Evolutionary conservation across 2,797 vertebrate genomes (phyloP).

Genomic region (Manis pentadactyla): DNA sequence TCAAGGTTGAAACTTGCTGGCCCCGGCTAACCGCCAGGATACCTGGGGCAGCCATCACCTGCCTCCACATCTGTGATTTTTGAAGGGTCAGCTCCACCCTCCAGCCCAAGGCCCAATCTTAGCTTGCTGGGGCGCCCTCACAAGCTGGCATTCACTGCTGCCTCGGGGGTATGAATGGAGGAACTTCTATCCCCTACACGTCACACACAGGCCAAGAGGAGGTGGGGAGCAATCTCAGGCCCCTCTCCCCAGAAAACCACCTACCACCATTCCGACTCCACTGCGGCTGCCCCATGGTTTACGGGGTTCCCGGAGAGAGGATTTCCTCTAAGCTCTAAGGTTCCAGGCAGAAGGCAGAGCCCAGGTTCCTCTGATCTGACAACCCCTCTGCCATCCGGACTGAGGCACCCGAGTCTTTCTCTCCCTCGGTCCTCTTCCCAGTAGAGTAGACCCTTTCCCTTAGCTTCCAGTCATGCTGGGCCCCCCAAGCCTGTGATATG

Average conservation of each 20-base stretch:
- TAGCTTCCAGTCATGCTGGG: no score
- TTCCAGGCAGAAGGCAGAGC: neutral
- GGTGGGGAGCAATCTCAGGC: neutral
- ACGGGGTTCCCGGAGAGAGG: neutral
- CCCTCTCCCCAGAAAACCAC: neutral
- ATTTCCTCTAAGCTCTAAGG: neutral
- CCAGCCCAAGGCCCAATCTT: neutral
- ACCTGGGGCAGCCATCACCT: neutral
- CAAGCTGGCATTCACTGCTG: neutral
- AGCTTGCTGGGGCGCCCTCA: neutral
- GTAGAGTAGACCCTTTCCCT: neutral
- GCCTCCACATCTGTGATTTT: neutral
- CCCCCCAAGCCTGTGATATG: neutral
- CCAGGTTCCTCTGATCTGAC: neutral
- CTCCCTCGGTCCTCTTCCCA: neutral
- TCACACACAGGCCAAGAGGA: neutral
- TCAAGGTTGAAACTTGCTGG: slow-evolving; percentile 6
- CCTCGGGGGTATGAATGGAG: neutral
- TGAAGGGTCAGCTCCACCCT: neutral
- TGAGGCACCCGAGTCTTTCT: neutral
- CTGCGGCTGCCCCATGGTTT: neutral
- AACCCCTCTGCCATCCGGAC: neutral
- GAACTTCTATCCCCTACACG: neutral
- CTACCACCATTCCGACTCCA: neutral
- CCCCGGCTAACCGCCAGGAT: neutral